Conservation (phyloP, 2,113 vertebrate species). For the Dasyornis broadbenti region DNA sequence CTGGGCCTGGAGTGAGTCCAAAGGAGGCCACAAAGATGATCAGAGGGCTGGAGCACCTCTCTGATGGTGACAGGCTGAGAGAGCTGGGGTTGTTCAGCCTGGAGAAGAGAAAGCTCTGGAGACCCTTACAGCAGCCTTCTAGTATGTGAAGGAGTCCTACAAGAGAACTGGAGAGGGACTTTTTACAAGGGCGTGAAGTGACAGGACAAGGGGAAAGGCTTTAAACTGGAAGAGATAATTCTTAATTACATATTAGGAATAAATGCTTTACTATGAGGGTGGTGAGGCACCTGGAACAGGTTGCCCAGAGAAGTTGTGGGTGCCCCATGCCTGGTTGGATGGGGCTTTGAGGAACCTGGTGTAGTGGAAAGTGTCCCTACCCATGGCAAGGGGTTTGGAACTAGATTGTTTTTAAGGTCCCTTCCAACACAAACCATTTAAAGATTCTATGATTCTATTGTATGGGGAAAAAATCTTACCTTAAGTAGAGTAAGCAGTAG, state of each 20-base stretch:
- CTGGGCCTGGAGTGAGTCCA: not conserved
- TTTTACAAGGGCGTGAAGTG: not conserved
- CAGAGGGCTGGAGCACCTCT: not conserved
- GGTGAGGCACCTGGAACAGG: not conserved
- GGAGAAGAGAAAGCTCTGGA: not conserved
- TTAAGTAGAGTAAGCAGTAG: not conserved
- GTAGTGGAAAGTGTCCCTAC: not conserved
- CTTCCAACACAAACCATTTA: not conserved
- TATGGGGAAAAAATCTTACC: not conserved
- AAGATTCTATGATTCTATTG: not conserved
- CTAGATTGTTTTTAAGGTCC: not conserved
- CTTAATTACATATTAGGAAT: not conserved
- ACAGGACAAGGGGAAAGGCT: not conserved
- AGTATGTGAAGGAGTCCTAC: not conserved
- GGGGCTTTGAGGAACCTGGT: not conserved
- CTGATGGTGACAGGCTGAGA: not conserved
- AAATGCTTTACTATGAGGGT: not conserved
- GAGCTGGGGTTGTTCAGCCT: not conserved
- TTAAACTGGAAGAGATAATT: not conserved
- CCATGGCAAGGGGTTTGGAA: not conserved
- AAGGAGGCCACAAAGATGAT: not conserved
- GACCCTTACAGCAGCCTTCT: not conserved
- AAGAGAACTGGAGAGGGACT: not conserved
- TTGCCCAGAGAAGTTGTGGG: not conserved
- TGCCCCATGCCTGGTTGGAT: not conserved